Evolutionary conservation across 2,113 vertebrate species (phyloP).

Genomic region (Alouatta palliata): DNA sequence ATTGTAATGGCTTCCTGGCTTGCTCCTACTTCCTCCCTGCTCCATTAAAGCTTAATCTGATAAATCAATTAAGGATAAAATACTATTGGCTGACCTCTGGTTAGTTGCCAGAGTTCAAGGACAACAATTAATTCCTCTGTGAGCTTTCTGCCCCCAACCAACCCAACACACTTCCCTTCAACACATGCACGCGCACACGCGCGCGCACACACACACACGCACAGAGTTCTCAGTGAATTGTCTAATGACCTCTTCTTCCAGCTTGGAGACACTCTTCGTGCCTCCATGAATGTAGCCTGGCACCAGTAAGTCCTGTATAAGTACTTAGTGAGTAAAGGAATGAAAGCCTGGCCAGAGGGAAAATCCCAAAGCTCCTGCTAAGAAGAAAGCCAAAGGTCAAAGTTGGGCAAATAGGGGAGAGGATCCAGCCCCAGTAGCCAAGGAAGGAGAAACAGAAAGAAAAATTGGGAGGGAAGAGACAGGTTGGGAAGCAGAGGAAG

Average conservation of each 20-base stretch:
- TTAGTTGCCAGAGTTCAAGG: conserved; percentile 55
- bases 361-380: neutral
- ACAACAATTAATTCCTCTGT: conserved; percentile 31
- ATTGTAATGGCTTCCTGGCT: conserved; percentile 50
- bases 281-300: neutral
- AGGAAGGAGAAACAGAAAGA: neutral
- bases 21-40: conserved; percentile 18
- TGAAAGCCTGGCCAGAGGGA: neutral
- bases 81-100: conserved; percentile 61
- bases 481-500: neutral
- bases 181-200: accelerated
- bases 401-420: neutral
- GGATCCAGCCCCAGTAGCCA: neutral
- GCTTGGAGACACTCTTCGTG: accelerated
- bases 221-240: neutral
- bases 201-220: neutral
- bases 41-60: conserved; percentile 67
- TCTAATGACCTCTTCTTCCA: neutral
- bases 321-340: neutral
- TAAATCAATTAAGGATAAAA: conserved; percentile 71
- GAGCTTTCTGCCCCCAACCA: neutral
- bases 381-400: neutral
- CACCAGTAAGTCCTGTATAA: neutral
- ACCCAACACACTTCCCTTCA: neutral
- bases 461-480: neutral